Conservation (phyloP, 2,797 vertebrate species). For the Thaleichthys pacificus region DNA sequence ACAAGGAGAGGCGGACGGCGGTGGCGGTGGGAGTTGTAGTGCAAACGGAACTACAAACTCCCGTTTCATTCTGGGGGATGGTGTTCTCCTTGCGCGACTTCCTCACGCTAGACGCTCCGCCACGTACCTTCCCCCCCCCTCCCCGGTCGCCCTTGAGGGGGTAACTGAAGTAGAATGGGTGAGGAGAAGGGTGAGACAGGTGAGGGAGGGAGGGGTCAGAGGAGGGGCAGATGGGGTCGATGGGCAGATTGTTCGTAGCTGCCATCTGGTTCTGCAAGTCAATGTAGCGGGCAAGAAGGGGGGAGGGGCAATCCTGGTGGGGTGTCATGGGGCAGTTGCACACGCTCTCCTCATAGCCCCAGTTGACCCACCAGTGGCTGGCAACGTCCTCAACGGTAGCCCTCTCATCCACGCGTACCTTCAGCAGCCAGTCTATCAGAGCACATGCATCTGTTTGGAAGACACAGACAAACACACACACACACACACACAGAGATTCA, state of each 20-base stretch:
- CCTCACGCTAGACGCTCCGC: conserved; percentile 65
- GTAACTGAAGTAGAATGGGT: conserved; percentile 60
- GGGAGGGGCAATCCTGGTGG: conserved; percentile 77
- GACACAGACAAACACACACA: conserved; percentile 17
- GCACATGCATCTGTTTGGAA: conserved; percentile 76
- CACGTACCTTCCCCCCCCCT: conserved; percentile 33
- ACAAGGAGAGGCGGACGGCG: conserved; percentile 22
- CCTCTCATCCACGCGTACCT: conserved; percentile 74
- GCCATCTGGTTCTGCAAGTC: conserved; percentile 79
- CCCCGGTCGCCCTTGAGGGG: conserved; percentile 53
- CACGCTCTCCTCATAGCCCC: conserved; percentile 80
- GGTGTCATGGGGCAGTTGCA: conserved; percentile 77
- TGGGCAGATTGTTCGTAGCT: not conserved
- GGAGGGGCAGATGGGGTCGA: conserved; percentile 26
- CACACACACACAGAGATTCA: not conserved
- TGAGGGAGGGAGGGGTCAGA: conserved; percentile 34
- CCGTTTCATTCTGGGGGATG: conserved; percentile 64
- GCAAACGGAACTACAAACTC: conserved; percentile 39
- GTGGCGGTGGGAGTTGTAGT: conserved; percentile 33
- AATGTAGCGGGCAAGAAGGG: conserved; percentile 81
- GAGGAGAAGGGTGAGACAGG: conserved; percentile 30
- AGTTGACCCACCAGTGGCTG: conserved; percentile 89
- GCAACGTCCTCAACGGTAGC: conserved; percentile 85
- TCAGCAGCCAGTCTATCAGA: conserved; percentile 83
- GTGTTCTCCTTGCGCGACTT: conserved; percentile 80